Base-by-base conservation (phyloP, 2,797 vertebrate species). In the Mycteria americana region DNA sequence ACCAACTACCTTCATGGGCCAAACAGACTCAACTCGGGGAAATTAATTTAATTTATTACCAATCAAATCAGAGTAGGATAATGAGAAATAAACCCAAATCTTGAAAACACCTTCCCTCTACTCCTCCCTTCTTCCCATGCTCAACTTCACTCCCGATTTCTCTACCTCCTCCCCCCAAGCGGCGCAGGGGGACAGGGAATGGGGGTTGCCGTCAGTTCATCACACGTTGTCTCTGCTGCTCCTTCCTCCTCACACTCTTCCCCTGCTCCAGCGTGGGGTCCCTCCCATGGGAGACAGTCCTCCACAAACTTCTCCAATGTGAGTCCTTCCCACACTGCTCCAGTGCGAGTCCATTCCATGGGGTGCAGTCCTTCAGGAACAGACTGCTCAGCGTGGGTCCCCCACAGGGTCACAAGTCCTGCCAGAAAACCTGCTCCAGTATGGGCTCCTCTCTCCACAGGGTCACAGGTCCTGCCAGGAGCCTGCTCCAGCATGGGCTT, bases 161-260 rank as follows among this genome's bases (percentile, higher is more conserved):
- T 63, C 50, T 57, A 6, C 48, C 31, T 67, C 16, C 41, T 30
- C 31, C 31, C 6, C 16, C 7, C 4, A 3, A 41, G 23, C 1
- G 1, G 64, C 3, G 3, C n/a, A 79, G 10, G 6, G 2, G 7
- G 5, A 92, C 1, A 1, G 18, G 7, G 14, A 92, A 74, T 9
- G 18, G 18, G 8, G 35, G 9, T 1, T 57, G 23, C 1, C 2
- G 17, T 77, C 73, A 19, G 16, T 21, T 59, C 6, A 4, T 50
- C 43, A 69, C 25, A 35, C 0, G 5, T 5, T 33, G 11, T 50
- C 30, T 67, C 46, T 37, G 45, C 15, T 0, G 7, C 13, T 73
- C 30, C 28, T 31, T 86, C 31, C 22, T 84, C 45, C 57, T 69
- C 27, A 35, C 37, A 23, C 41, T n/a, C 70, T 31, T 18, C 15